Evolutionary conservation across 2,888 invertebrate species (phyloP).

Genomic region (Pelosia muscerda): DNA sequence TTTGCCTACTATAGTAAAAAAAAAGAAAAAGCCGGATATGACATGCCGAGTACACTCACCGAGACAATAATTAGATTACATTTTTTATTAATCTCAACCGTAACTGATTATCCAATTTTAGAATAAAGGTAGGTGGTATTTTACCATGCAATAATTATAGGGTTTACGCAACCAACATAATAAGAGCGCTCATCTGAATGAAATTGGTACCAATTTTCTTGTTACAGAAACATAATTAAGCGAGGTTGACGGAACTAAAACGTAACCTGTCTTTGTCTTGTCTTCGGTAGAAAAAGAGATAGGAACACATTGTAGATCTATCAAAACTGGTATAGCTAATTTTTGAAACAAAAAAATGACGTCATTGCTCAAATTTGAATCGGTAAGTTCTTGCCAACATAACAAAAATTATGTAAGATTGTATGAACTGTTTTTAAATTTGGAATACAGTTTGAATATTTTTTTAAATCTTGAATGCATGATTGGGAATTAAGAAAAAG

Average conservation of each 20-base stretch:
- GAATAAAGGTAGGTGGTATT: slow-evolving; percentile 1
- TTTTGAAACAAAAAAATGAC: neutral
- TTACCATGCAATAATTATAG: slow-evolving; percentile 1
- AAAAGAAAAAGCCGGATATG: neutral
- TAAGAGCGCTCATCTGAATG: slow-evolving; percentile 1
- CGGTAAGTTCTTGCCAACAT: neutral
- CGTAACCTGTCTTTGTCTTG: neutral
- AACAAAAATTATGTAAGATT: neutral
- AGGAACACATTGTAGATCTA: neutral
- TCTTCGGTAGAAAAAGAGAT: neutral
- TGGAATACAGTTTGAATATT: neutral
- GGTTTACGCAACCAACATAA: neutral
- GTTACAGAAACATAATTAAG: slow-evolving; percentile 6
- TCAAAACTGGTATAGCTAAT: neutral
- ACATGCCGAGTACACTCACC: neutral
- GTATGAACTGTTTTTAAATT: neutral
- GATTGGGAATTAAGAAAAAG: neutral
- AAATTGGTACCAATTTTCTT: slow-evolving; percentile 6
- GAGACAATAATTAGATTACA: neutral
- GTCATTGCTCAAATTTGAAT: neutral
- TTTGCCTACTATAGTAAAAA: neutral
- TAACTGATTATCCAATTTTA: slow-evolving; percentile 10
- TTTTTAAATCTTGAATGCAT: neutral
- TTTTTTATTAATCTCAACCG: slow-evolving; percentile 8
- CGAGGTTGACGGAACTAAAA: neutral